Evolutionary conservation across 2,888 invertebrate genomes (phyloP), one percentile per base, ranked within the genome.

Genomic region (Atethmia centrago): DNA sequence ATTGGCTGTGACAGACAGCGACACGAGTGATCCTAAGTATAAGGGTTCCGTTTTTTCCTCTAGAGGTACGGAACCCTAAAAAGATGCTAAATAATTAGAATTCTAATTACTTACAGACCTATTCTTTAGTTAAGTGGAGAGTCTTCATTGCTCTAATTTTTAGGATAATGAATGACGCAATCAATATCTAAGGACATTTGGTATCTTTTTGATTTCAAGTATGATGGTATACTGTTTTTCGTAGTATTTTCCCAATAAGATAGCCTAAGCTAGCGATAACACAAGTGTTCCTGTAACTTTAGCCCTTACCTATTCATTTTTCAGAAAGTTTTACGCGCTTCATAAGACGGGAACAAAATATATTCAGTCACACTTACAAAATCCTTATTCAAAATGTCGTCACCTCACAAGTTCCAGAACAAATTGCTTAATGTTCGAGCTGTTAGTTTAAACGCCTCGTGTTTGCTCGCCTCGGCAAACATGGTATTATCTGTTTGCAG

Each of bases 401-500:
- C 74, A 83, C 75, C 80, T 81, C 70, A 63, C 53, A 74, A 84
- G 71, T 85, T 74, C 77, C 80, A 71, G 72, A 80, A 88, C 87
- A 90, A 88, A 87, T 88, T 86, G 82, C 87, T 84, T 85, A 85
- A 84, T 85, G 79, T 82, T 81, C 67, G 66, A 71, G 74, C 71
- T 79, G 80, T 85, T 81, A 85, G 83, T 86, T 81, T 72, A 80
- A 71, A 76, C 83, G 71, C 74, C 58, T 73, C 31, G 76, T 85
- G 80, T 87, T 87, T 87, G 77, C 55, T 82, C 74, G 76, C 77
- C 71, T 85, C 75, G 61, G 62, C 84, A 86, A 84, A 87, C 83
- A 87, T 66, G 69, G 80, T 71, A 86, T 87, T 85, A 88, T 88
- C 82, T 88, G 85, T 87, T 86, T 84, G 83, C 80, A 74, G 79